Base-by-base conservation (phyloP, 2,797 vertebrate species). In the Gymnocypris eckloni region DNA sequence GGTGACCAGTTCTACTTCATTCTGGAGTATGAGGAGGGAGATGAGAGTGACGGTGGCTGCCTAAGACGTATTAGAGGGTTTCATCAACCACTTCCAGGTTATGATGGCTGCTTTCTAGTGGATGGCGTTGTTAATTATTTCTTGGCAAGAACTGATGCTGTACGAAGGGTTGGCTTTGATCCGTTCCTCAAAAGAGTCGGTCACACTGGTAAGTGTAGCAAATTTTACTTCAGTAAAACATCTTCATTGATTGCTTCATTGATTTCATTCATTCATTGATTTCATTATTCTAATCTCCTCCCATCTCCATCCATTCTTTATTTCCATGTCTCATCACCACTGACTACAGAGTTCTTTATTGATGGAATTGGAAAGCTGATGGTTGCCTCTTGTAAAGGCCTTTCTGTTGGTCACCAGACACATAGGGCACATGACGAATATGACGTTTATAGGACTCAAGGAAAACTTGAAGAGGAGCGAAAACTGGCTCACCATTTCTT, bases 311-410 rank as follows among this genome's bases (percentile, higher is more conserved):
- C 22, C 2, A 0, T 45, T 43, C 41, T 16, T 79, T 15, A 12
- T 66, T 45, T 45, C 1, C 33, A 28, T 59, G 4, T 12, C 1
- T 71, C 28, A n/a, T 59, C 22, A 59, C 37, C 25, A 15, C 6
- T 33, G 56, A 2, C 20, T 5, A 0, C 15, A 96, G 95, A 96
- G 87, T 96, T 95, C 88, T 96, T 96, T n/a, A 92, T 96, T 73
- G 96, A 96, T 56, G 96, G 92, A 0, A 89, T 96, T 25, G 96
- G 95, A 0, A 90, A 78, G 10, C 85, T 96, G 73, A 69, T 92
- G 1, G 92, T 96, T 45, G 95, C 93, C 2, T 92, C 93, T 0
- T 96, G 96, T 76, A 81, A 70, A 11, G 81, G 93, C 0, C 91
- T 96, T 33, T 12, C 45, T 1, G 54, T 95, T 11, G 89, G 81